Evolutionary conservation across 2,888 invertebrate genomes (phyloP).

Genomic region (Saturnia pavonia): DNA sequence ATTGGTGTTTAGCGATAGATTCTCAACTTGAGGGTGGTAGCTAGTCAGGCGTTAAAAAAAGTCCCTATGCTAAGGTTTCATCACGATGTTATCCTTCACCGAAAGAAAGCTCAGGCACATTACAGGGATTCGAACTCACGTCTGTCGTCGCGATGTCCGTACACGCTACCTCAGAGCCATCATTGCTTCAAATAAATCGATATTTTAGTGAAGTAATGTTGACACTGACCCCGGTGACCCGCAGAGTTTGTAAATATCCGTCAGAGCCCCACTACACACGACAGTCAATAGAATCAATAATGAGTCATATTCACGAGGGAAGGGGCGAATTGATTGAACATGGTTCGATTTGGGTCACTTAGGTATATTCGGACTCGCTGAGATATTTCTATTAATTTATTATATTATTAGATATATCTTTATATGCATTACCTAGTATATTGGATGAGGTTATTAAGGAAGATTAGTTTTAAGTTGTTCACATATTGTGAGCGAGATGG

Average conservation of each 20-base stretch:
- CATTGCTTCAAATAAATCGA: background rate
- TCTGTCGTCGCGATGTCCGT: no score
- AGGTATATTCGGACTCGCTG: slow-evolving; percentile 30
- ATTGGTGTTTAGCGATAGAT: no score
- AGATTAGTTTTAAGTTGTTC: no score
- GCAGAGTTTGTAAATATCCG: background rate
- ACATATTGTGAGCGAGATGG: background rate
- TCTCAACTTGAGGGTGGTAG: no score
- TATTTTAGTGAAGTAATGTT: background rate
- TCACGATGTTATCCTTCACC: no score
- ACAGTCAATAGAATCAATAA: slow-evolving; percentile 28
- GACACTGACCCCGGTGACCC: background rate
- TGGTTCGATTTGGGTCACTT: slow-evolving; percentile 37
- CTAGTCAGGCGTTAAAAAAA: no score
- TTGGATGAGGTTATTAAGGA: background rate
- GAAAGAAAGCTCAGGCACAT: no score
- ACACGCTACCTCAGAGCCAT: no score
- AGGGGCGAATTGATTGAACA: slow-evolving; percentile 35
- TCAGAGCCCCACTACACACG: background rate
- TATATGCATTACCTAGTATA: no score
- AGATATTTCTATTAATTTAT: background rate
- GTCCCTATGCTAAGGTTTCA: no score
- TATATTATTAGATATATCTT: no score
- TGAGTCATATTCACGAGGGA: slow-evolving; percentile 29
- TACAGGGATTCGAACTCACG: no score